These are phyloP conservation scores for Drosophila carrolli DNA, from an alignment of 1,140 invertebrate genomes.

Conservation along the genomic window DNA sequence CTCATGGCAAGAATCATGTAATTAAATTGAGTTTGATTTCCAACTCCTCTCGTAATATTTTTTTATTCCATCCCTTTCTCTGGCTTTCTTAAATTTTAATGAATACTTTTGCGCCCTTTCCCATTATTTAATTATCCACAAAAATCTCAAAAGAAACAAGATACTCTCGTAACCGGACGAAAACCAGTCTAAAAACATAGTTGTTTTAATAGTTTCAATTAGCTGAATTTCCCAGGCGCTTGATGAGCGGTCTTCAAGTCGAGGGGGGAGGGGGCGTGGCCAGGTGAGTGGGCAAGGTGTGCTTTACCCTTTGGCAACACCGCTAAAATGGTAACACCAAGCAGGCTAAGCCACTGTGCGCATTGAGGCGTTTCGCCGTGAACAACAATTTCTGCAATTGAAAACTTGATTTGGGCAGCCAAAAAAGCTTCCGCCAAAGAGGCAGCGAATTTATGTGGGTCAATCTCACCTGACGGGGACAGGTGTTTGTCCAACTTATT, in stretches of 20 bases:
- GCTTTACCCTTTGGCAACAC: slow-evolving; percentile 49
- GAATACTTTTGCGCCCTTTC: neutral
- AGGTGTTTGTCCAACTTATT: slow-evolving; percentile 47
- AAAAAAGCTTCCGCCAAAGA: slow-evolving; percentile 26
- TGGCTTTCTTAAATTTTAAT: neutral
- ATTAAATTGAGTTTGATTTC: neutral
- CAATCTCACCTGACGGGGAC: slow-evolving; percentile 40
- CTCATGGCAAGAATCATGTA: neutral
- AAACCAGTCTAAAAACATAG: slow-evolving; percentile 15
- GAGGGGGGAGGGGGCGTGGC: slow-evolving; percentile 4
- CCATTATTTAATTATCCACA: slow-evolving; percentile 26
- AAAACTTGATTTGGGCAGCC: slow-evolving; percentile 39
- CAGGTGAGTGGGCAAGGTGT: slow-evolving; percentile 42
- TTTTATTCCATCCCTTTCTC: slow-evolving; percentile 17
- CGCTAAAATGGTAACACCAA: slow-evolving; percentile 45
- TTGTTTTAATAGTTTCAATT: slow-evolving; percentile 49
- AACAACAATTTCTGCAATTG: slow-evolving; percentile 46
- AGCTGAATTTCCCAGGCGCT: slow-evolving; percentile 47
- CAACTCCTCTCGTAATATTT: neutral
- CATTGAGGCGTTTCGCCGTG: slow-evolving; percentile 48
- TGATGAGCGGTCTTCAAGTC: slow-evolving; percentile 28
- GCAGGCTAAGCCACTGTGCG: slow-evolving; percentile 30
- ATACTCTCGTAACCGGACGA: slow-evolving; percentile 2
- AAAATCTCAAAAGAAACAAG: slow-evolving; percentile 4
- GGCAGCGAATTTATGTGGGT: slow-evolving; percentile 24